Percentiles rank a stretch among this genome's conserved stretches.
phyloP scores from a whole-genome alignment of 2,113 vertebrate genomes.

The Galeopterus variegatus region DNA sequence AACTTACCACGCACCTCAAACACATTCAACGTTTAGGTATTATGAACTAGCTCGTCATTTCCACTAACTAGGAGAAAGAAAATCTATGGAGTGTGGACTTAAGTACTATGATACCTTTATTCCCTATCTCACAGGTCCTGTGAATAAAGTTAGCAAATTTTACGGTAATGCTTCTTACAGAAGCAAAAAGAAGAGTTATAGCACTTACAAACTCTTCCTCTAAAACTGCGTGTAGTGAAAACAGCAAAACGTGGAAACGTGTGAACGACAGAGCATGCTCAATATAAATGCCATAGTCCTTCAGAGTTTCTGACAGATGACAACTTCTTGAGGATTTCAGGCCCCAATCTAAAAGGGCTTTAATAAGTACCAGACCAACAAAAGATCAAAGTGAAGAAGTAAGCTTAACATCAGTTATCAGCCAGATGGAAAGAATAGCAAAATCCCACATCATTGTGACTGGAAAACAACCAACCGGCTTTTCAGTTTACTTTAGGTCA shows the following conservation, averaged over 20 bases:
- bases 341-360: neutral
- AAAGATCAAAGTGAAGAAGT: neutral
- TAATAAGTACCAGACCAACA: neutral
- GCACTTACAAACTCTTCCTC: neutral
- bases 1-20: constrained; percentile 21
- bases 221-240: neutral
- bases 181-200: neutral
- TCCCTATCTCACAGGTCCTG: neutral
- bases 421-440: neutral
- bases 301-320: neutral
- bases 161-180: neutral
- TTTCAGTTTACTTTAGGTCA: neutral
- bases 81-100: neutral
- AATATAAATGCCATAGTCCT: neutral
- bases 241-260: neutral
- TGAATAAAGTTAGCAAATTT: neutral
- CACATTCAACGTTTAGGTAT: neutral
- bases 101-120: neutral
- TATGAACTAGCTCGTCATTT: neutral
- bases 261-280: neutral
- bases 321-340: neutral
- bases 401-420: neutral
- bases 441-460: neutral
- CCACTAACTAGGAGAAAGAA: neutral
- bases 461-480: neutral